phyloP scores from a whole-genome alignment of 1,140 invertebrate genomes.

The Lethocerus indicus region DNA sequence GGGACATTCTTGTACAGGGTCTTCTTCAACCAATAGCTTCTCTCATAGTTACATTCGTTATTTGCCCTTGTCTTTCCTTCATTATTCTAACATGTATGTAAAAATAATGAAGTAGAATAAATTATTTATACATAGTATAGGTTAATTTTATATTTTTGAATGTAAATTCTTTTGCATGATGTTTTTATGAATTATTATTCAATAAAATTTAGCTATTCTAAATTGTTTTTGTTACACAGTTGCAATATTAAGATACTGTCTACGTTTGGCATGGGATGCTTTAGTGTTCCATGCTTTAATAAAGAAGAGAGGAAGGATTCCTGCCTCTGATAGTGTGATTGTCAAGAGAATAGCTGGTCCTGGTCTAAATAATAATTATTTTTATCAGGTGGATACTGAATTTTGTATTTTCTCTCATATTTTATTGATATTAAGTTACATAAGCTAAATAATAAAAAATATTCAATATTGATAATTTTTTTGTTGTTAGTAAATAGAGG shows the following conservation, averaged over 20 bases:
- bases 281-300: conserved; percentile 74
- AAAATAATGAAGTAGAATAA: background rate
- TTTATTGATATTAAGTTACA: too few species aligned
- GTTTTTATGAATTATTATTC: background rate
- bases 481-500: too few species aligned
- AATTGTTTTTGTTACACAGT: conserved; percentile 30
- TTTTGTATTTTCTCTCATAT: conserved; percentile 3
- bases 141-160: background rate
- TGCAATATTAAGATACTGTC: conserved; percentile 53
- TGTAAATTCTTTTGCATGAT: background rate
- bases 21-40: conserved; percentile 64
- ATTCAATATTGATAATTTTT: too few species aligned
- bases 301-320: conserved; percentile 69
- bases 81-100: conserved; percentile 48
- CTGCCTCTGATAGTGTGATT: conserved; percentile 76
- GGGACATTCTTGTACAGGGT: conserved; percentile 64
- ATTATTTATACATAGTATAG: background rate
- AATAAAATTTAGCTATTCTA: background rate
- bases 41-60: conserved; percentile 49
- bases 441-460: too few species aligned
- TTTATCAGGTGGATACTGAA: conserved; percentile 47
- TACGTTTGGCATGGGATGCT: conserved; percentile 67
- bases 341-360: conserved; percentile 75
- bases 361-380: conserved; percentile 78
- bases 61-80: conserved; percentile 61